Conservation (phyloP, 2,888 invertebrate genomes). For the Thysanoteuthis rhombus region DNA sequence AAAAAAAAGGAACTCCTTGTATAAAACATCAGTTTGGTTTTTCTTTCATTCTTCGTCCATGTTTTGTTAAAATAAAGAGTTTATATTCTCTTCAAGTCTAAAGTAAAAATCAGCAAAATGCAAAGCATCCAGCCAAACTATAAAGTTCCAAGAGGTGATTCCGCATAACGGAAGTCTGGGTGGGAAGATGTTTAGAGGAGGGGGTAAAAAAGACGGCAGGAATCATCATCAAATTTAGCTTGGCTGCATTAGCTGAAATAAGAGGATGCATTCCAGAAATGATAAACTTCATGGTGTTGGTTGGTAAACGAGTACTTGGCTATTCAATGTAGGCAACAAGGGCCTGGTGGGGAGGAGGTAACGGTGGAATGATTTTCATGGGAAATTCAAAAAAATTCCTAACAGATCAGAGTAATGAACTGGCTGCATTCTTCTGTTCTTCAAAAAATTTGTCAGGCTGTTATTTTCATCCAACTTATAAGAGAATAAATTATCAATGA, state of each 20-base stretch:
- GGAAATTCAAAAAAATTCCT: background rate
- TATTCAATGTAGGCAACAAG: background rate
- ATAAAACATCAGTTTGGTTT: background rate
- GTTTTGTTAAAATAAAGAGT: background rate
- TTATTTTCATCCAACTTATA: background rate
- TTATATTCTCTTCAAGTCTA: background rate
- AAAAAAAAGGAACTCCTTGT: background rate
- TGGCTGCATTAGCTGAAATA: background rate
- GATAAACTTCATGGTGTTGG: background rate
- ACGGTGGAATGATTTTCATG: background rate
- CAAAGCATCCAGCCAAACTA: constrained; percentile 12
- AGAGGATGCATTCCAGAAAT: background rate
- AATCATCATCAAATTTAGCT: background rate
- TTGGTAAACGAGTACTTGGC: background rate
- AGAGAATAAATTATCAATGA: background rate
- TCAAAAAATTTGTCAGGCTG: background rate
- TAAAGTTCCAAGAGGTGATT: background rate
- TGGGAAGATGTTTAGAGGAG: background rate
- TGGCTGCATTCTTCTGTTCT: background rate
- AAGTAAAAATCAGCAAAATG: background rate
- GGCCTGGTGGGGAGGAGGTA: background rate
- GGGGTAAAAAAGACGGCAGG: background rate
- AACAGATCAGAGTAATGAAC: background rate
- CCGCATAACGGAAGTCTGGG: background rate
- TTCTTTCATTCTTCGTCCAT: background rate